Conservation (phyloP, 2,113 vertebrate species). For the Fulica atra region DNA sequence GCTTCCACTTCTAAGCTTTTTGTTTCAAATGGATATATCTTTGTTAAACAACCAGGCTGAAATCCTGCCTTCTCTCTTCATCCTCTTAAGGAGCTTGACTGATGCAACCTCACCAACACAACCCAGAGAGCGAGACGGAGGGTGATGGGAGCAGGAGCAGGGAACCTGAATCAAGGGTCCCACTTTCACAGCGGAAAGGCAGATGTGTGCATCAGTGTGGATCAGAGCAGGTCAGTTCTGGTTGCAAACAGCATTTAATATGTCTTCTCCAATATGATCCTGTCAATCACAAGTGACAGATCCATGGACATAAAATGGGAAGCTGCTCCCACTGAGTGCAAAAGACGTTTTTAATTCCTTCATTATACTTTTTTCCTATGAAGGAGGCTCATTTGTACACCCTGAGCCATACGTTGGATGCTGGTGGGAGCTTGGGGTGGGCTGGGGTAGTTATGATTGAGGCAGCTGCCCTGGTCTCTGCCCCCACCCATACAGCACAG, state of each 20-base stretch:
- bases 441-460: not conserved
- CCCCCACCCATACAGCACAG: not conserved
- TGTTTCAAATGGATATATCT: not conserved
- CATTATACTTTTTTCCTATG: not conserved
- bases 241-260: not conserved
- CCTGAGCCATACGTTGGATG: accelerated
- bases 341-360: accelerated
- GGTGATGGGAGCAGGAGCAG: not conserved
- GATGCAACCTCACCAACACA: not conserved
- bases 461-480: not conserved
- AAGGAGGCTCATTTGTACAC: not conserved
- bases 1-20: not conserved
- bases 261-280: accelerated
- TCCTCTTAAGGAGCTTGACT: not conserved
- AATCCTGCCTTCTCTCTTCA: not conserved
- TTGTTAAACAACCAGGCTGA: not conserved
- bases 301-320: not conserved
- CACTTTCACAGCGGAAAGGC: not conserved
- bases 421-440: not conserved
- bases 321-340: not conserved
- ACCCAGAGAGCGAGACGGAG: accelerated
- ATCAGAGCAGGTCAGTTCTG: not conserved
- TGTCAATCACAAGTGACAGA: not conserved
- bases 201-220: not conserved
- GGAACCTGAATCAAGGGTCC: not conserved